phyloP scores from a whole-genome alignment of 2,888 invertebrate genomes.

The Saturnia pavonia region DNA sequence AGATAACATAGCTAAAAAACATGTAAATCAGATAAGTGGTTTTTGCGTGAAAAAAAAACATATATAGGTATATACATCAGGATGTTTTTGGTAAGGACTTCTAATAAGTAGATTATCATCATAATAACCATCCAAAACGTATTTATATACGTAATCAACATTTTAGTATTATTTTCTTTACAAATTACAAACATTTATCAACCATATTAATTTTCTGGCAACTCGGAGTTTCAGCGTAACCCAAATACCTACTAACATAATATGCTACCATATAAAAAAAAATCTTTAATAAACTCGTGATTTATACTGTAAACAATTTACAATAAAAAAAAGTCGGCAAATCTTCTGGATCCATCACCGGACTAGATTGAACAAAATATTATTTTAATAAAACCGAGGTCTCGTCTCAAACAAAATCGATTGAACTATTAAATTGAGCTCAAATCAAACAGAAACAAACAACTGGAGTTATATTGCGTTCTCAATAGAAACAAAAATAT shows the following conservation, averaged over 20 bases:
- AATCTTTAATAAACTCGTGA: not conserved
- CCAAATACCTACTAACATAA: not conserved
- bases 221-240: not conserved
- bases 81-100: no score
- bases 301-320: constrained; percentile 6
- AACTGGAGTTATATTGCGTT: not conserved
- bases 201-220: not conserved
- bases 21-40: no score
- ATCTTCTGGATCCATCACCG: constrained; percentile 7
- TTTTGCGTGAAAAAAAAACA: no score
- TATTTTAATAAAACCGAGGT: constrained; percentile 1
- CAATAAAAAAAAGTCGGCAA: not conserved
- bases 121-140: no score
- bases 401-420: not conserved
- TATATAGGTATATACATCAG: no score
- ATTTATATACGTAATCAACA: no score
- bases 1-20: no score
- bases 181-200: not conserved
- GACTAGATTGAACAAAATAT: not conserved
- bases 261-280: not conserved
- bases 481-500: constrained; percentile 8
- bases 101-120: no score
- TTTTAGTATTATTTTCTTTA: not conserved
- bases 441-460: constrained; percentile 12
- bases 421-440: constrained; percentile 10